These are phyloP conservation scores for Loriculus beryllinus DNA, from an alignment of 2,797 vertebrate species.

Conservation along the genomic window DNA sequence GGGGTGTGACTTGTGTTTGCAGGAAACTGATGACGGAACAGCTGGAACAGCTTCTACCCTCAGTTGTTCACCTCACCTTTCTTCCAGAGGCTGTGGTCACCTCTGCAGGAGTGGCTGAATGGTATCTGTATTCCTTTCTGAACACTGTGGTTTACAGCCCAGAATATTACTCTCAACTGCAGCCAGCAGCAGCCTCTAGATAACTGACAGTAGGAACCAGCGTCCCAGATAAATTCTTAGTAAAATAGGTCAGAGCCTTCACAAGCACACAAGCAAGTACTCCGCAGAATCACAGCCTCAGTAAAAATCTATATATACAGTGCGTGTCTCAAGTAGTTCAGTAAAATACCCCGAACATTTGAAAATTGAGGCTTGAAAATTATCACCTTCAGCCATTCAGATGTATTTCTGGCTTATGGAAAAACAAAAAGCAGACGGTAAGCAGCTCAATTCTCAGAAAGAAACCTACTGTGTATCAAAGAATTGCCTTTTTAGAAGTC, in stretches of 20 bases:
- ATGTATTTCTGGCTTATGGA: background rate
- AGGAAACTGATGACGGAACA: background rate
- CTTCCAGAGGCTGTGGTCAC: background rate
- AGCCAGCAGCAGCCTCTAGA: background rate
- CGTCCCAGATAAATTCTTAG: background rate
- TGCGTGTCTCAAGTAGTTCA: background rate
- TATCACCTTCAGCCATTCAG: background rate
- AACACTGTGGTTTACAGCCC: background rate
- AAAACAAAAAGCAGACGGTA: background rate
- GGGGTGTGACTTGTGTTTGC: background rate
- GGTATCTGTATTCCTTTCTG: background rate
- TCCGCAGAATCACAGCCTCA: background rate
- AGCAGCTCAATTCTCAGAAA: background rate
- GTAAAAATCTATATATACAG: background rate
- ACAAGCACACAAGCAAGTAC: background rate
- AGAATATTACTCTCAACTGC: background rate
- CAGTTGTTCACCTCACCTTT: background rate
- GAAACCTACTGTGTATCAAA: background rate
- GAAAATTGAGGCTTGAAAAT: background rate
- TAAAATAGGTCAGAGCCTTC: constrained; percentile 40
- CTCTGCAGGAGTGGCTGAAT: background rate
- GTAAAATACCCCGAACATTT: background rate
- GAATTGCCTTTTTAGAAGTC: background rate
- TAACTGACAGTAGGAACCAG: background rate
- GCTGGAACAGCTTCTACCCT: background rate